A percentile compares a stretch with the other conserved stretches of the same genome.
Evolutionary conservation across 1,140 invertebrate genomes (phyloP).

Genomic region (Ceratosolen fusciceps): DNA sequence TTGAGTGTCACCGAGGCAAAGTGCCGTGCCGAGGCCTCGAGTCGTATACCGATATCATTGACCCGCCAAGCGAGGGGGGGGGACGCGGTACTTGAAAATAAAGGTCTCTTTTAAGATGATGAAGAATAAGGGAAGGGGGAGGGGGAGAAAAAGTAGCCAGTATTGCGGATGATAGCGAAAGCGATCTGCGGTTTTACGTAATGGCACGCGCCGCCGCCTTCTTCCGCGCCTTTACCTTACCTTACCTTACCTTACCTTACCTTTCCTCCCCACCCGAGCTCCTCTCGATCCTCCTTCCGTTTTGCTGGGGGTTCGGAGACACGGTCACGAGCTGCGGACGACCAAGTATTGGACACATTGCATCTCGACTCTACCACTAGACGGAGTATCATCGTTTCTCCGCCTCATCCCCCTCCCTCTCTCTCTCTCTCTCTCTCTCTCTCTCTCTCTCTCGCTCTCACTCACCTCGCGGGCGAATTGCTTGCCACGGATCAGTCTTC

Average conservation of each 20-base stretch:
- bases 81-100: not conserved
- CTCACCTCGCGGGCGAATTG: not conserved
- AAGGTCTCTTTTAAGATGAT: not conserved
- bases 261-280: not conserved
- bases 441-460: no score
- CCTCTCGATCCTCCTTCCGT: no score
- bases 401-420: not conserved
- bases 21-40: not conserved
- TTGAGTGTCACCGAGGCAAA: not conserved
- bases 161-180: not conserved
- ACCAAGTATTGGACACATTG: not conserved
- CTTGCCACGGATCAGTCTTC: constrained; percentile 47
- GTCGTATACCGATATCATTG: not conserved
- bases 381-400: not conserved
- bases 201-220: not conserved
- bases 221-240: no score
- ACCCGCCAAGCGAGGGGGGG: not conserved
- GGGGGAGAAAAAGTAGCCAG: not conserved
- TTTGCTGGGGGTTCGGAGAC: not conserved
- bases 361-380: not conserved
- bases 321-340: not conserved
- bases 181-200: not conserved
- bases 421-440: no score
- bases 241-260: not conserved
- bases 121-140: not conserved